Evolutionary conservation across 1,140 invertebrate species (phyloP).

Genomic region (Neelides sp.): DNA sequence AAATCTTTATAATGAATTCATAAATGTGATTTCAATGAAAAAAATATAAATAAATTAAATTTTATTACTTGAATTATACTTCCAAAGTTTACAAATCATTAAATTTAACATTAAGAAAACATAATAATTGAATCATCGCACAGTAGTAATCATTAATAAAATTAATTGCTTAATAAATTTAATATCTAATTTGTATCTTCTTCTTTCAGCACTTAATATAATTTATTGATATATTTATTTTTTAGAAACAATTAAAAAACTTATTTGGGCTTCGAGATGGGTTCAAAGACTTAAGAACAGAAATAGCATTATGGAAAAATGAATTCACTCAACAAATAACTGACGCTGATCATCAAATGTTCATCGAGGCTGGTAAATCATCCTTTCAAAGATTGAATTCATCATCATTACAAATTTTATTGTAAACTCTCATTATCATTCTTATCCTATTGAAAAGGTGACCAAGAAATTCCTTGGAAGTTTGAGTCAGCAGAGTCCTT

Average conservation of each 20-base stretch:
- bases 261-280: conserved; percentile 39
- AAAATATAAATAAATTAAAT: no score
- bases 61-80: no score
- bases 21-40: no score
- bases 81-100: no score
- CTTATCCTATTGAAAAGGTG: conserved; percentile 40
- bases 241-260: conserved; percentile 12
- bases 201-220: background rate
- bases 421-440: background rate
- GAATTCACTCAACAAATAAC: conserved; percentile 53
- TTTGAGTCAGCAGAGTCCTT: conserved; percentile 50
- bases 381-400: background rate
- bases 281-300: conserved; percentile 48
- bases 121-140: no score
- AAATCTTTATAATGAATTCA: no score
- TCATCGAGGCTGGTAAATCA: conserved; percentile 38
- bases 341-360: conserved; percentile 46
- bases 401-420: background rate
- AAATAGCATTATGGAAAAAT: conserved; percentile 50
- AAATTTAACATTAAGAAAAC: no score
- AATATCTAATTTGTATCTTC: background rate
- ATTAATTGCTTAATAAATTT: no score
- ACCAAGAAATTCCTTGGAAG: conserved; percentile 54
- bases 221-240: background rate
- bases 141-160: no score